A percentile compares a stretch with the other conserved stretches of the same genome.
phyloP scores from a whole-genome alignment of 2,888 invertebrate species.

The Tetrapedia diversipes region DNA sequence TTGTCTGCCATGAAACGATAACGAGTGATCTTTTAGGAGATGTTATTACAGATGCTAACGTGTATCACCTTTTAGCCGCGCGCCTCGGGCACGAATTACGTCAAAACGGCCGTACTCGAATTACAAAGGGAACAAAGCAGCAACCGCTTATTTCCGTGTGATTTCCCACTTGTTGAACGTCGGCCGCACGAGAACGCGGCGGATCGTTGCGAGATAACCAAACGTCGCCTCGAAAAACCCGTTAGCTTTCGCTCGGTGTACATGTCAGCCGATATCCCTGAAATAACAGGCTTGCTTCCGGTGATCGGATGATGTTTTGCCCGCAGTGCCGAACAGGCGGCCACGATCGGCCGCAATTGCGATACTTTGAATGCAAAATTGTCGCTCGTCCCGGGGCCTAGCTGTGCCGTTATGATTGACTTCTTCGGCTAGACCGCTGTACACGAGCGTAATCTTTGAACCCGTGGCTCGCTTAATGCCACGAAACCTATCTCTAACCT shows the following conservation, averaged over 20 bases:
- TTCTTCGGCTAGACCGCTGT: conserved; percentile 28
- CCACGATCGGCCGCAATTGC: conserved; percentile 66
- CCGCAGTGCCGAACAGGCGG: conserved; percentile 35
- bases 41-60: background rate
- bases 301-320: conserved; percentile 42
- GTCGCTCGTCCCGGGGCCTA: conserved; percentile 55
- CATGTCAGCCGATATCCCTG: conserved; percentile 44
- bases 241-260: conserved; percentile 49
- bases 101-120: background rate
- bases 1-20: background rate
- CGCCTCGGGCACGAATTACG: background rate
- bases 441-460: conserved; percentile 38
- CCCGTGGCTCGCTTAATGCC: conserved; percentile 8
- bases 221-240: conserved; percentile 41
- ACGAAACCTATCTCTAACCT: conserved; percentile 2
- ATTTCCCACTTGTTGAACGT: conserved; percentile 23
- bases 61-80: background rate
- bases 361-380: conserved; percentile 61
- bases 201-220: conserved; percentile 30
- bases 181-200: conserved; percentile 4
- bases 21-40: background rate
- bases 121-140: conserved; percentile 10
- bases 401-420: conserved; percentile 62
- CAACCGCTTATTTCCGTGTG: conserved; percentile 18
- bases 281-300: conserved; percentile 69